Evolutionary conservation across 2,888 invertebrate species (phyloP).

Genomic region (Polyommatus iphigenia): DNA sequence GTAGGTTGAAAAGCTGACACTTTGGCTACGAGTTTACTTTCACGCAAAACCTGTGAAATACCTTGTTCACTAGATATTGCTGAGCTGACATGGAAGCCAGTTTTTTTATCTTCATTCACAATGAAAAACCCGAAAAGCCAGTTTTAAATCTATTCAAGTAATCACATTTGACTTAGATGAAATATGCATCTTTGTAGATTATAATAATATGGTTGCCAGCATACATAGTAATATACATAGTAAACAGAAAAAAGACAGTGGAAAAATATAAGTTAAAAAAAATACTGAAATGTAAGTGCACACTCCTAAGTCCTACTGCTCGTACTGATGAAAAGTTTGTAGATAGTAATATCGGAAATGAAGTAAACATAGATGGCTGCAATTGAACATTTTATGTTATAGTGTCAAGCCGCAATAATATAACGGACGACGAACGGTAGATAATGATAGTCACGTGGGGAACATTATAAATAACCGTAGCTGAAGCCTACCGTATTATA

Average conservation of each 20-base stretch:
- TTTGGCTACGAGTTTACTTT: background rate
- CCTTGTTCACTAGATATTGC: background rate
- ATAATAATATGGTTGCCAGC: too few relatives aligned
- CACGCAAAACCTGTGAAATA: background rate
- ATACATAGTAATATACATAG: background rate
- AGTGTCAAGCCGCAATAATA: constrained; percentile 26
- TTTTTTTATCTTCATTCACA: too few relatives aligned
- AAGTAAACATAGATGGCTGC: background rate
- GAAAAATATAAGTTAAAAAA: too few relatives aligned
- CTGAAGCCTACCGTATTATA: background rate
- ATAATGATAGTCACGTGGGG: constrained; percentile 8
- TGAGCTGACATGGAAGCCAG: background rate
- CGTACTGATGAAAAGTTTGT: background rate
- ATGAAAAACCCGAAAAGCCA: background rate
- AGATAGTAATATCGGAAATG: background rate
- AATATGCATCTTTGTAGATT: too few relatives aligned
- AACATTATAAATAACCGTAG: background rate
- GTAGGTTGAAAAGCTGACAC: background rate
- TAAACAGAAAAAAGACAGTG: background rate
- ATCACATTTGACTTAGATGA: too few relatives aligned
- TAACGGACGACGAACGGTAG: constrained; percentile 25
- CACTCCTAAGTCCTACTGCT: background rate
- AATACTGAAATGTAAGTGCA: background rate
- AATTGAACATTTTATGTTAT: background rate
- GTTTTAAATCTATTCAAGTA: background rate